Evolutionary conservation across 2,797 vertebrate genomes (phyloP).

Genomic region (Phataginus tetradactyla): DNA sequence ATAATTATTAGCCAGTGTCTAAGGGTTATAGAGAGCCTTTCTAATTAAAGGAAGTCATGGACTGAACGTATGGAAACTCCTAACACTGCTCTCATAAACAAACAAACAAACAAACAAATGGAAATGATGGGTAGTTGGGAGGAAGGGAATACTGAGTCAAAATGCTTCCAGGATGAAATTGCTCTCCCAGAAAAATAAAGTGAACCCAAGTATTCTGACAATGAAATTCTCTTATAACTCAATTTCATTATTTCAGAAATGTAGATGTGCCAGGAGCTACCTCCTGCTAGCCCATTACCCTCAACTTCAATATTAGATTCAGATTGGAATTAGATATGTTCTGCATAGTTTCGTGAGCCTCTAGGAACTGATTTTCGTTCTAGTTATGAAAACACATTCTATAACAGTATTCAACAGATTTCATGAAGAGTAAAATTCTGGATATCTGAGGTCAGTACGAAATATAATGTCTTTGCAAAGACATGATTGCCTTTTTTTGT

Average conservation of each 20-base stretch:
- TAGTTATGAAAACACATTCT: neutral
- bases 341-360: neutral
- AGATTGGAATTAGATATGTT: neutral
- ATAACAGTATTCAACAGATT: neutral
- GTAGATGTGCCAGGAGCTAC: neutral
- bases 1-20: conserved; percentile 45
- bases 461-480: neutral
- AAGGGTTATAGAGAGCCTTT: neutral
- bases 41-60: conserved; percentile 49
- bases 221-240: neutral
- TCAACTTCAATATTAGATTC: neutral
- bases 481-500: neutral
- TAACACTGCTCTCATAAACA: neutral
- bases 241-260: conserved; percentile 1
- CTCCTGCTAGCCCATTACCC: neutral
- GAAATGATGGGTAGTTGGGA: neutral
- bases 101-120: neutral
- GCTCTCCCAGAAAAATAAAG: neutral
- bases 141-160: neutral
- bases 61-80: conserved; percentile 17
- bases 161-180: neutral
- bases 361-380: neutral
- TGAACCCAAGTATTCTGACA: neutral
- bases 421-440: neutral
- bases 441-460: neutral